Evolutionary conservation across 2,888 invertebrate species (phyloP).

Genomic region (Cephus pygmeus): DNA sequence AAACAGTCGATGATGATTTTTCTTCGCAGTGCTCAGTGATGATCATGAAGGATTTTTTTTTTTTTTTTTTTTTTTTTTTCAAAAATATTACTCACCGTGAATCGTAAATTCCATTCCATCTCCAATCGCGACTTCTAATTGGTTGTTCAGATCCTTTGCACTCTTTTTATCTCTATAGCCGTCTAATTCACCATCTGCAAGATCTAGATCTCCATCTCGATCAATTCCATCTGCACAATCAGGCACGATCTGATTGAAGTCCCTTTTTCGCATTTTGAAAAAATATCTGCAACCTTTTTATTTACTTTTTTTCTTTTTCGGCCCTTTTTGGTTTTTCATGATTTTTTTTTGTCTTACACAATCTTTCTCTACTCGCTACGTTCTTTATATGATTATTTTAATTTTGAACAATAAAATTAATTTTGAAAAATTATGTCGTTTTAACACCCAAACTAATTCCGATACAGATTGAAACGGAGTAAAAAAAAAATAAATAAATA

Average conservation of each 20-base stretch:
- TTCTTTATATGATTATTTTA: not conserved
- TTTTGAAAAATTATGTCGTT: not conserved
- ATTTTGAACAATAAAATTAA: not conserved
- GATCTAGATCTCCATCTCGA: slow-evolving; percentile 73
- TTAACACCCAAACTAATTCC: not conserved
- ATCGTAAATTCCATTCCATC: slow-evolving; percentile 95
- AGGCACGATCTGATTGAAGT: slow-evolving; percentile 41
- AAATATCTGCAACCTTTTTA: slow-evolving; percentile 14
- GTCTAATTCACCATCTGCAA: slow-evolving; percentile 83
- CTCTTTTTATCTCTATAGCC: slow-evolving; percentile 86
- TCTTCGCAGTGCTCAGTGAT: not conserved
- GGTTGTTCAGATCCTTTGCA: slow-evolving; percentile 75
- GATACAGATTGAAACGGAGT: not conserved
- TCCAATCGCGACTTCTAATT: slow-evolving; percentile 90
- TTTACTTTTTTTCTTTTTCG: slow-evolving; percentile 14
- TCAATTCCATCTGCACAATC: slow-evolving; percentile 72
- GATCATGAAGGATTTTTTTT: not conserved
- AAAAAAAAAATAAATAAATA: not conserved
- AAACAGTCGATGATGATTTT: not conserved
- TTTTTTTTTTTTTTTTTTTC: not conserved
- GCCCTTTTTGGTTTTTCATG: not conserved
- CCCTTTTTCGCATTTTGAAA: not conserved
- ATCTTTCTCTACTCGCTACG: not conserved
- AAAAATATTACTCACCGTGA: slow-evolving; percentile 73
- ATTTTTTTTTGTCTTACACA: not conserved